Evolutionary conservation across 2,888 invertebrate species (phyloP).

Genomic region (Microplitis manilae): DNA sequence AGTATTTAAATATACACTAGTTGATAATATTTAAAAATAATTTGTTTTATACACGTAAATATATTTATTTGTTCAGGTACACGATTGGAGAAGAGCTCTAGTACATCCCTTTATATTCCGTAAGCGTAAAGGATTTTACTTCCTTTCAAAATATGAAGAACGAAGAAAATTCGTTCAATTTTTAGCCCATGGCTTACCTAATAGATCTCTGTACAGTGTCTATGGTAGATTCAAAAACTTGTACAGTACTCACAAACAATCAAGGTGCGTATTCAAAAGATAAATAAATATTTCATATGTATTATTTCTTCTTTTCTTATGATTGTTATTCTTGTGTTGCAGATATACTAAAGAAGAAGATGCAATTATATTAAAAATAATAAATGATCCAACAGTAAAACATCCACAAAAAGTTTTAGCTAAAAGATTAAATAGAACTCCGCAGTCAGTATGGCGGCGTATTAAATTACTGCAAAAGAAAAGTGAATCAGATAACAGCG

Average conservation of each 20-base stretch:
- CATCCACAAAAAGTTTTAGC: constrained; percentile 60
- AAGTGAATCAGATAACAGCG: not conserved
- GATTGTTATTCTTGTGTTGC: constrained; percentile 10
- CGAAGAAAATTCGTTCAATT: constrained; percentile 64
- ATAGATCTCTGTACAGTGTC: constrained; percentile 65
- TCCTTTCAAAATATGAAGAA: constrained; percentile 51
- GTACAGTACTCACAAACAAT: constrained; percentile 45
- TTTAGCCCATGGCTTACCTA: constrained; percentile 61
- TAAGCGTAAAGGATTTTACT: constrained; percentile 46
- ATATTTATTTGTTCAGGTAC: constrained; percentile 52
- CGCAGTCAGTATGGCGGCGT: constrained; percentile 66
- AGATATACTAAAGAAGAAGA: constrained; percentile 62
- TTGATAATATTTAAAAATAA: not conserved
- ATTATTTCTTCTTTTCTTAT: no score
- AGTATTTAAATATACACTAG: constrained; percentile 8
- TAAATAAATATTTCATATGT: no score
- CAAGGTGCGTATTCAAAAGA: constrained; percentile 44
- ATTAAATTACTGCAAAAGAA: constrained; percentile 55
- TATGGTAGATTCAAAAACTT: constrained; percentile 63
- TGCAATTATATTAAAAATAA: constrained; percentile 55
- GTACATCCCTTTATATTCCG: constrained; percentile 58
- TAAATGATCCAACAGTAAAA: constrained; percentile 49
- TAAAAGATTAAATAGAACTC: constrained; percentile 61
- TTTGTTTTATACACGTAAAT: not conserved
- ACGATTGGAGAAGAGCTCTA: constrained; percentile 57